Percentiles rank a stretch among this genome's conserved stretches.
phyloP scores from a whole-genome alignment of 2,797 vertebrate genomes.

The Cygnus olor region DNA sequence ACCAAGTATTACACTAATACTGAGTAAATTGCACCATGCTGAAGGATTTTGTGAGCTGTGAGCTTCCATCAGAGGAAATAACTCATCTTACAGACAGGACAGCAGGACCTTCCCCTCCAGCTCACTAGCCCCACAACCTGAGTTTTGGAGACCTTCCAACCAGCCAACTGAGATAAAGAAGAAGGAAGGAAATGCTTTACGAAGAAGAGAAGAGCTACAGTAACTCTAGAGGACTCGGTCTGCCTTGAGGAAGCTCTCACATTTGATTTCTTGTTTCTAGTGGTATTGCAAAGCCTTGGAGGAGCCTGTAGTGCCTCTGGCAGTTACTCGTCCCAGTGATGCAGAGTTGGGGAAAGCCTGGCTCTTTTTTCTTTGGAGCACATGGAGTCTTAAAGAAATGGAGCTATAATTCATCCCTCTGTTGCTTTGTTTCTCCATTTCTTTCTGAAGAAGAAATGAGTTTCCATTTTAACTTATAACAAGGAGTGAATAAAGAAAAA shows the following conservation, averaged over 20 bases:
- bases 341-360: background rate
- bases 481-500: background rate
- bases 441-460: background rate
- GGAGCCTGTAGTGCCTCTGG: background rate
- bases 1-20: background rate
- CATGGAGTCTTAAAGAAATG: background rate
- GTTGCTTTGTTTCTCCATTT: background rate
- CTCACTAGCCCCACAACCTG: fast-evolving
- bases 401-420: background rate
- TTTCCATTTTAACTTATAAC: background rate
- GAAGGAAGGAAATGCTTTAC: background rate
- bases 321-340: background rate
- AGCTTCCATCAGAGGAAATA: background rate
- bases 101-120: background rate
- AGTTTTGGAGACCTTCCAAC: background rate
- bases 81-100: fast-evolving
- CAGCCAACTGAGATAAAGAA: background rate
- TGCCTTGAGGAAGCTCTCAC: background rate
- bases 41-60: background rate
- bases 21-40: background rate
- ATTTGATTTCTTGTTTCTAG: background rate
- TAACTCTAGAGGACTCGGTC: background rate
- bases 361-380: background rate
- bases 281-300: background rate
- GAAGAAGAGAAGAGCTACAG: background rate